Evolutionary conservation across 2,113 vertebrate genomes (phyloP).

Genomic region (Ivindomyrus marchei): DNA sequence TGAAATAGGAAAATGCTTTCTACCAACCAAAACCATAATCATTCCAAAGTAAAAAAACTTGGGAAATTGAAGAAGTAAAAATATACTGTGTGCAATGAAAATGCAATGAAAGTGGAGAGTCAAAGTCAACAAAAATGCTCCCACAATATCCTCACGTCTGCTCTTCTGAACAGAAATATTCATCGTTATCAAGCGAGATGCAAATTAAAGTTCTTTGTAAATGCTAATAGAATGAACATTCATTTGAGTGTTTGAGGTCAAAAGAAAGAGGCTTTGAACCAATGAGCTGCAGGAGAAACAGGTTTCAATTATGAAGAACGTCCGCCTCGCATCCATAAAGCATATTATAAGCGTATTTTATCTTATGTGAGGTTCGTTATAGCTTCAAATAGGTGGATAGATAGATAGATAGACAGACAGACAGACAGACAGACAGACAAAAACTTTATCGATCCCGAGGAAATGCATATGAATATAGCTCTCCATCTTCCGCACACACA

Average conservation of each 20-base stretch:
- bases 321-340: conserved; percentile 22
- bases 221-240: conserved; percentile 22
- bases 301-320: conserved; percentile 25
- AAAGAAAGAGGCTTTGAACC: background rate
- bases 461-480: background rate
- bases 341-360: background rate
- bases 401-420: background rate
- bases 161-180: background rate
- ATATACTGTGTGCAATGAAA: background rate
- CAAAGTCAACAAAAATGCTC: background rate
- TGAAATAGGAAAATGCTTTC: background rate
- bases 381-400: conserved; percentile 10
- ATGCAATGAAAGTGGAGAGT: background rate
- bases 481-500: conserved; percentile 30
- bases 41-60: background rate
- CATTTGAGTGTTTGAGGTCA: conserved; percentile 5
- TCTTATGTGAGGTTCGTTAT: conserved; percentile 22
- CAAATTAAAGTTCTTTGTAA: background rate
- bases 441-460: background rate
- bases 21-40: background rate
- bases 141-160: background rate
- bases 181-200: background rate
- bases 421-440: background rate
- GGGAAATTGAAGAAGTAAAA: background rate
- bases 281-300: background rate